phyloP scores from a whole-genome alignment of 2,888 invertebrate genomes.

The Platynereis dumerilii region DNA sequence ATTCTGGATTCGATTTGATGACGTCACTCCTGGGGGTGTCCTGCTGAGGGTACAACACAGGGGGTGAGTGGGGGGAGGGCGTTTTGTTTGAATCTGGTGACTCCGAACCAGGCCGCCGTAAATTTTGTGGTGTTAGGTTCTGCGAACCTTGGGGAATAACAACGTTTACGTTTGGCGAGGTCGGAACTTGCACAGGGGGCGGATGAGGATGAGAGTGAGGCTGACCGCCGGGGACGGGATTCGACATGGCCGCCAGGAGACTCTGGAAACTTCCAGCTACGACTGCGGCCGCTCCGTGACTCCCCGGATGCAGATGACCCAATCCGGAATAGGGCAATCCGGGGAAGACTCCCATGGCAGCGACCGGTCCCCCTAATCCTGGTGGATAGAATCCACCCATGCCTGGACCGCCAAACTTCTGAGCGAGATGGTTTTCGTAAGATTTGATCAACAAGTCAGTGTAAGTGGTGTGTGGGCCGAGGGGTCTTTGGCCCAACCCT shows the following conservation, averaged over 20 bases:
- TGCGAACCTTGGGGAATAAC: not conserved
- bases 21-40: not conserved
- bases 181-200: conserved; percentile 1
- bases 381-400: not conserved
- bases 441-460: conserved; percentile 52
- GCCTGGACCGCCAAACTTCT: conserved; percentile 5
- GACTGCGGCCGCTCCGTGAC: conserved; percentile 30
- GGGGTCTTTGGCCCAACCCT: not conserved
- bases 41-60: not conserved
- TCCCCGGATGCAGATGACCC: conserved; percentile 30
- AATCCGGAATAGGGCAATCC: not conserved
- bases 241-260: conserved; percentile 50
- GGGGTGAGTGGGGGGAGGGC: conserved; percentile 9
- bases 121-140: not conserved
- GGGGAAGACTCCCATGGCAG: conserved; percentile 3
- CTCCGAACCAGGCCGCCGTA: not conserved
- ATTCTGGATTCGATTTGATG: conserved; percentile 6
- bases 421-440: conserved; percentile 47
- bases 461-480: conserved; percentile 8
- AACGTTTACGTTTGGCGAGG: not conserved
- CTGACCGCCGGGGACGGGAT: conserved; percentile 38
- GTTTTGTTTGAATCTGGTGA: not conserved
- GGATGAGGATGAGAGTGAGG: not conserved
- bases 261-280: conserved; percentile 51
- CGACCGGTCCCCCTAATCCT: no score